Evolutionary conservation across 2,888 invertebrate genomes (phyloP).

Genomic region (Cerastoderma edule): DNA sequence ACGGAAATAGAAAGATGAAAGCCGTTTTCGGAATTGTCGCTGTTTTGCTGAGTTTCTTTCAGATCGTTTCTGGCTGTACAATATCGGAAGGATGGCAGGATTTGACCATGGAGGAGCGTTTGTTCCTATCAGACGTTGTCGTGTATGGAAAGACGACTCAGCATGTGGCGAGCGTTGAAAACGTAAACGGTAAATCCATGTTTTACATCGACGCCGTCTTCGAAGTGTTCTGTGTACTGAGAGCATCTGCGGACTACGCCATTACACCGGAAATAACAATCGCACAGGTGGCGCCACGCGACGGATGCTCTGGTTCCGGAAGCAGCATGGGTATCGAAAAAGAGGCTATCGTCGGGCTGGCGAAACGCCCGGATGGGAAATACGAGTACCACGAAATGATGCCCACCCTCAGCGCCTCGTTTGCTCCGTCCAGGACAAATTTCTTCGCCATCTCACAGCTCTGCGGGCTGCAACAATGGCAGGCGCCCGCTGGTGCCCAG

Average conservation of each 20-base stretch:
- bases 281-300: constrained; percentile 44
- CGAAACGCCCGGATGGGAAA: constrained; percentile 33
- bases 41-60: not conserved
- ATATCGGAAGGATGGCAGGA: constrained; percentile 40
- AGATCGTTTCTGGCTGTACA: constrained; percentile 7
- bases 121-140: constrained; percentile 35
- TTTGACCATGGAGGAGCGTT: constrained; percentile 34
- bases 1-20: no score
- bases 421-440: constrained; percentile 39
- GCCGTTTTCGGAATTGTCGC: no score
- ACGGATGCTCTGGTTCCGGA: constrained; percentile 51
- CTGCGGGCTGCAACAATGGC: constrained; percentile 51
- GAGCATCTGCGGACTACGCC: constrained; percentile 17
- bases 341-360: constrained; percentile 47
- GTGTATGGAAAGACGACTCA: constrained; percentile 55
- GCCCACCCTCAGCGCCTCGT: constrained; percentile 48
- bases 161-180: constrained; percentile 28
- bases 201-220: constrained; percentile 50
- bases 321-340: constrained; percentile 47
- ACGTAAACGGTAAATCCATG: constrained; percentile 16
- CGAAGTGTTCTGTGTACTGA: constrained; percentile 49
- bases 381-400: constrained; percentile 53
- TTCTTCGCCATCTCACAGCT: constrained; percentile 36
- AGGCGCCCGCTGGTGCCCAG: constrained; percentile 24
- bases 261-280: constrained; percentile 40